Base-by-base conservation (phyloP, 2,888 invertebrate genomes). In the Agrotis puta region DNA sequence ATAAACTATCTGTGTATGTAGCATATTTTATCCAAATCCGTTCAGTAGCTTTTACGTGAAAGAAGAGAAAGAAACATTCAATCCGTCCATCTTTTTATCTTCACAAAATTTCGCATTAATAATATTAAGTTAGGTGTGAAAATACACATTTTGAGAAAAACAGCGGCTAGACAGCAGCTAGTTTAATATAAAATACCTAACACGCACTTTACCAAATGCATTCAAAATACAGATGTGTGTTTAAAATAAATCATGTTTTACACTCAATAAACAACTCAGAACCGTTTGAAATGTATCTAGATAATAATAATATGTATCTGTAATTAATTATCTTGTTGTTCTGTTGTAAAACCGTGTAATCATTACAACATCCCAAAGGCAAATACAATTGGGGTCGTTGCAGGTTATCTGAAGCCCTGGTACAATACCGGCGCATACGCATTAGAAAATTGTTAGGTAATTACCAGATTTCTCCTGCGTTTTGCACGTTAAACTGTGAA, bases 381-480 rank as follows among this genome's bases (percentile, higher is more conserved):
- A 64, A 66, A 74, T 72, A 79, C 78, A 72, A 71, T 77, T 65
- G 54, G 68, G 80, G 68, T 82, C 79, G 62, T 20, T 66, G 14
- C 59, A 57, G 77, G 74, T 76, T 85, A 83, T 74, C 83, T 56
- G 56, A 56, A 47, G 43, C 53, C 58, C 71, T 47, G 47, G 65
- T 50, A 71, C 71, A 48, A 53, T 66, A 70, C 50, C 16, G 27
- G 45, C 63, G 54, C 64, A 47, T 43, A 75, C 70, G 81, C 57
- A 69, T 77, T 77, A 75, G 77, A 77, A 77, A 70, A 77, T 77
- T 45, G 79, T 78, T 74, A 74, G 74, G 74, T 78, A 69, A 74
- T 74, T 74, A 82, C 67, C 11, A 73, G 65, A 82, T 79, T 82
- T 79, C 79, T 53, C 78, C 51, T 24, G 43, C 54, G 70, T 64